phyloP scores from a whole-genome alignment of 2,797 vertebrate genomes.

The Amblyraja radiata region DNA sequence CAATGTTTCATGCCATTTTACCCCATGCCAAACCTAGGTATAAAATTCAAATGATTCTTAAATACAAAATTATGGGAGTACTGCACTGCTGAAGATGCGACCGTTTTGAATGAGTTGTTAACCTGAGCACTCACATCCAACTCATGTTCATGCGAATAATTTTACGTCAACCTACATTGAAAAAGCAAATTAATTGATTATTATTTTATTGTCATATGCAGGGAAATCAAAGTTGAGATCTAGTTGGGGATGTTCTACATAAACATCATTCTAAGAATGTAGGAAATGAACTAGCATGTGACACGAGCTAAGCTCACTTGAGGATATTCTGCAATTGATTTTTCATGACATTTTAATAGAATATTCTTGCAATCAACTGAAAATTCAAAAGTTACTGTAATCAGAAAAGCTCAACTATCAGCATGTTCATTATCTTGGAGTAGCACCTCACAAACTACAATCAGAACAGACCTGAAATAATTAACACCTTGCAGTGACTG shows the following conservation, averaged over 20 bases:
- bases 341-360: not conserved
- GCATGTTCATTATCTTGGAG: not conserved
- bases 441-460: not conserved
- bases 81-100: no score
- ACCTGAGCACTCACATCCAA: no score
- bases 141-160: no score
- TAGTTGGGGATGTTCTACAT: not conserved
- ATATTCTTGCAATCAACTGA: constrained; percentile 24
- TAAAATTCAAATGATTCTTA: no score
- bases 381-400: constrained; percentile 15
- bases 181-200: no score
- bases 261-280: not conserved
- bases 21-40: not conserved
- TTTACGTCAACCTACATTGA: no score
- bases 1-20: no score
- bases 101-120: no score
- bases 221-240: not conserved
- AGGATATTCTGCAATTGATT: not conserved
- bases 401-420: constrained; percentile 13
- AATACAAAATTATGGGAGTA: no score
- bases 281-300: not conserved
- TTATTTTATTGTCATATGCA: no score
- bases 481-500: not conserved
- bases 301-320: not conserved
- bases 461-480: not conserved